A percentile compares a stretch with the other conserved stretches of the same genome.
phyloP scores from a whole-genome alignment of 1,140 invertebrate genomes.

The Saccostrea cuccullata region DNA sequence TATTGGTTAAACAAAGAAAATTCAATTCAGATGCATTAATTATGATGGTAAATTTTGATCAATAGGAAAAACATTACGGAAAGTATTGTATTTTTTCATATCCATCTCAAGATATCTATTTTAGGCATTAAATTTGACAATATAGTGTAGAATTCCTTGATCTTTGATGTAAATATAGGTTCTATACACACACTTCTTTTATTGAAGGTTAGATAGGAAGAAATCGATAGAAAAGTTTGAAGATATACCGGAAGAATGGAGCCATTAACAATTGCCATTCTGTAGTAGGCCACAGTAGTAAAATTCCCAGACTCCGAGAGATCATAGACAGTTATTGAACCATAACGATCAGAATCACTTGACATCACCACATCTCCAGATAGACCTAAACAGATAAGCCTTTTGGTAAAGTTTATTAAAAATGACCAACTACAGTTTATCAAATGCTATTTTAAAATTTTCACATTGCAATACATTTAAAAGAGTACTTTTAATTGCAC shows the following conservation, averaged over 20 bases:
- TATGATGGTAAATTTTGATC: too few species aligned
- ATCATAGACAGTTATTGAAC: slow-evolving; percentile 53
- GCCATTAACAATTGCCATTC: slow-evolving; percentile 40
- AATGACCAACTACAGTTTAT: too few species aligned
- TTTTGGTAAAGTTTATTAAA: not conserved
- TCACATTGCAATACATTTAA: too few species aligned
- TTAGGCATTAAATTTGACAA: too few species aligned
- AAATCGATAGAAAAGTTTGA: not conserved
- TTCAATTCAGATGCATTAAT: too few species aligned
- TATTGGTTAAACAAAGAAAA: too few species aligned
- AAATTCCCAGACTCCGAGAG: slow-evolving; percentile 44
- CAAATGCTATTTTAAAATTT: too few species aligned
- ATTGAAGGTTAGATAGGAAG: not conserved
- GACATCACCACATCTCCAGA: slow-evolving; percentile 56
- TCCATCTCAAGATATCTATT: too few species aligned
- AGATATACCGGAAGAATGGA: slow-evolving; percentile 31
- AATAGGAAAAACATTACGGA: too few species aligned
- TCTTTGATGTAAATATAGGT: not conserved
- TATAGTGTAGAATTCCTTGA: too few species aligned
- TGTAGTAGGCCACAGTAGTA: slow-evolving; percentile 41
- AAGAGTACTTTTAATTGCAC: too few species aligned
- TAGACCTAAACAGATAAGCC: slow-evolving; percentile 43
- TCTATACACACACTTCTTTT: not conserved
- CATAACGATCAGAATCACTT: slow-evolving; percentile 51
- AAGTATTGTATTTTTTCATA: too few species aligned